These are phyloP conservation scores for Phoeniculus purpureus DNA, from an alignment of 2,797 vertebrate species.

Conservation along the genomic window DNA sequence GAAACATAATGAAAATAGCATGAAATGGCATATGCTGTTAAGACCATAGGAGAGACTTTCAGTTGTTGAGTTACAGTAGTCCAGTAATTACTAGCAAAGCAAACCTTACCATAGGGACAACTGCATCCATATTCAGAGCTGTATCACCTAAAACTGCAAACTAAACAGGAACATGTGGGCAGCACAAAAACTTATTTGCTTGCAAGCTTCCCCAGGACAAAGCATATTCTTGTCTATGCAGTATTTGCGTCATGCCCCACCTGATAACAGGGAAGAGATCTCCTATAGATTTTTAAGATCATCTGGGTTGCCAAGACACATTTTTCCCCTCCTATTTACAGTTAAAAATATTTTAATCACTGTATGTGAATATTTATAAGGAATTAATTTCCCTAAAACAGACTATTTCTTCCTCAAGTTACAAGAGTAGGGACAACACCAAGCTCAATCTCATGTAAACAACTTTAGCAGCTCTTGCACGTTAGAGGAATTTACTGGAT, in stretches of 20 bases:
- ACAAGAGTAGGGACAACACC: neutral
- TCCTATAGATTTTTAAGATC: neutral
- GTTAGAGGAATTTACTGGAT: neutral
- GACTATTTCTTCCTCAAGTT: neutral
- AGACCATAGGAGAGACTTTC: neutral
- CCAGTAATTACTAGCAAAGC: neutral
- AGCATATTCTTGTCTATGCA: neutral
- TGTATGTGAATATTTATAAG: neutral
- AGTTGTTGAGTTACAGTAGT: neutral
- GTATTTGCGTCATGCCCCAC: neutral
- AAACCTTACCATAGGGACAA: neutral
- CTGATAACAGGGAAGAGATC: neutral
- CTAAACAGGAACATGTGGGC: neutral
- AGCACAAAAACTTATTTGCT: neutral
- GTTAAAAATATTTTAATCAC: neutral
- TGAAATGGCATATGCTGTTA: neutral
- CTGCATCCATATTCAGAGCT: neutral
- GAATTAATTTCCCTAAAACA: neutral
- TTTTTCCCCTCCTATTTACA: neutral
- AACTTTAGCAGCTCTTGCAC: accelerated
- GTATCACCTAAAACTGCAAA: neutral
- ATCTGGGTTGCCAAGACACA: neutral
- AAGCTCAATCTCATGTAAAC: accelerated
- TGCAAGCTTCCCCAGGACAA: neutral
- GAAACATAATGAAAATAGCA: neutral